These are phyloP conservation scores for Argynnis bischoffii DNA, from an alignment of 2,888 invertebrate genomes.

Conservation along the genomic window DNA sequence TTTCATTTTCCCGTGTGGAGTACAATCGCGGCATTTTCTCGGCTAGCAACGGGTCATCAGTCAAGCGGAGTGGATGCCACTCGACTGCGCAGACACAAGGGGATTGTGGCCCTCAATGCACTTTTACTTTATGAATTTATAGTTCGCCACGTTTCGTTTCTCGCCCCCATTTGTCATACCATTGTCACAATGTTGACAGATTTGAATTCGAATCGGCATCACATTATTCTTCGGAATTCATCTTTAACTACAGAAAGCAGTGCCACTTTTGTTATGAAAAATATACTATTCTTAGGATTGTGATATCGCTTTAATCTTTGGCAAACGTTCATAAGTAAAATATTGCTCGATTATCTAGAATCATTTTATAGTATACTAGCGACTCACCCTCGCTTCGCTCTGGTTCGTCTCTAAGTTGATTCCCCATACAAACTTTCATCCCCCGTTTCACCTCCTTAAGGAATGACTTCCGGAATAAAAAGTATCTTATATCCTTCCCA, in stretches of 20 bases:
- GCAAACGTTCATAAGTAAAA: too few relatives aligned
- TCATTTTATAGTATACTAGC: too few relatives aligned
- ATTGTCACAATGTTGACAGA: conserved; percentile 41
- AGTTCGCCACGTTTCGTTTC: conserved; percentile 60
- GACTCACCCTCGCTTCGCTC: too few relatives aligned
- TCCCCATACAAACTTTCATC: too few relatives aligned
- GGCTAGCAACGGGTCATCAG: conserved; percentile 49
- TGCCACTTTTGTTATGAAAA: background rate
- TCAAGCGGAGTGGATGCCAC: conserved; percentile 54
- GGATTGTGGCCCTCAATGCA: conserved; percentile 63
- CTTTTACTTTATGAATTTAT: conserved; percentile 57
- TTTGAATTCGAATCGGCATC: conserved; percentile 40
- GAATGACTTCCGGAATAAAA: too few relatives aligned
- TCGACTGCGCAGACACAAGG: conserved; percentile 55
- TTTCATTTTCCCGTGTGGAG: conserved; percentile 44
- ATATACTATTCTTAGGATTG: conserved; percentile 2
- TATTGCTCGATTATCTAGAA: too few relatives aligned
- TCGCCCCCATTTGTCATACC: conserved; percentile 60
- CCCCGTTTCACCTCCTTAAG: too few relatives aligned
- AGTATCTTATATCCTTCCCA: too few relatives aligned
- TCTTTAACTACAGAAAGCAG: background rate
- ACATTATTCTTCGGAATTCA: conserved; percentile 20
- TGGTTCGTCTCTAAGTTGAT: too few relatives aligned
- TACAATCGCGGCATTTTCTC: conserved; percentile 56
- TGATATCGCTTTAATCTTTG: conserved; percentile 12